phyloP scores from a whole-genome alignment of 2,113 vertebrate species.

The Parotia lawesii region DNA sequence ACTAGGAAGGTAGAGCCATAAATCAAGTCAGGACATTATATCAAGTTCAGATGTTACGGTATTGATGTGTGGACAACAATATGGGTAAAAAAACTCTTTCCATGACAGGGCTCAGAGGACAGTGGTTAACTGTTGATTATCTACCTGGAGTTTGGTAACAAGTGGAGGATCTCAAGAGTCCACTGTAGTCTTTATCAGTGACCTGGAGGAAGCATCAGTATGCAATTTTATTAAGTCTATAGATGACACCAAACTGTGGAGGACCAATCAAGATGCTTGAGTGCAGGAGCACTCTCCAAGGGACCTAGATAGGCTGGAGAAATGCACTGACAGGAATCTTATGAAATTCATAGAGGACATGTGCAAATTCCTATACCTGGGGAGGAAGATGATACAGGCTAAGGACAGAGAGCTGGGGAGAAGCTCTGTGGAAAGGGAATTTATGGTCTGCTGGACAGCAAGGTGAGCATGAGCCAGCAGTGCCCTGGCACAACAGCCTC shows the following conservation, averaged over 20 bases:
- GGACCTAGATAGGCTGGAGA: background rate
- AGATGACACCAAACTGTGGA: background rate
- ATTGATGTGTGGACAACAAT: background rate
- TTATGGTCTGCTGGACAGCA: background rate
- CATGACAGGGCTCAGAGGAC: background rate
- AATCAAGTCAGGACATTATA: background rate
- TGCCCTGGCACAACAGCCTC: background rate
- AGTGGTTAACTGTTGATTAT: background rate
- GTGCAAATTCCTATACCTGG: background rate
- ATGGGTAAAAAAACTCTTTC: background rate
- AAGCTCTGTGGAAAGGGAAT: background rate
- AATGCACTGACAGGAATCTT: background rate
- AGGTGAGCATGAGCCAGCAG: background rate
- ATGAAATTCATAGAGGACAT: background rate
- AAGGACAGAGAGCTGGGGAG: background rate
- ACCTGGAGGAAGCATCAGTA: background rate
- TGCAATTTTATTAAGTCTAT: background rate
- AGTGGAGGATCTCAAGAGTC: background rate
- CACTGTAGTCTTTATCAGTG: background rate
- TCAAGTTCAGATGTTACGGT: background rate
- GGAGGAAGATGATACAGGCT: background rate
- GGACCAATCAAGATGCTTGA: background rate
- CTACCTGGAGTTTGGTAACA: background rate
- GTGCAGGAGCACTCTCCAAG: background rate
- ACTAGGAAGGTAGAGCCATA: background rate